Evolutionary conservation across 1,140 invertebrate species (phyloP).

Genomic region (Brevipalpus yothersi): DNA sequence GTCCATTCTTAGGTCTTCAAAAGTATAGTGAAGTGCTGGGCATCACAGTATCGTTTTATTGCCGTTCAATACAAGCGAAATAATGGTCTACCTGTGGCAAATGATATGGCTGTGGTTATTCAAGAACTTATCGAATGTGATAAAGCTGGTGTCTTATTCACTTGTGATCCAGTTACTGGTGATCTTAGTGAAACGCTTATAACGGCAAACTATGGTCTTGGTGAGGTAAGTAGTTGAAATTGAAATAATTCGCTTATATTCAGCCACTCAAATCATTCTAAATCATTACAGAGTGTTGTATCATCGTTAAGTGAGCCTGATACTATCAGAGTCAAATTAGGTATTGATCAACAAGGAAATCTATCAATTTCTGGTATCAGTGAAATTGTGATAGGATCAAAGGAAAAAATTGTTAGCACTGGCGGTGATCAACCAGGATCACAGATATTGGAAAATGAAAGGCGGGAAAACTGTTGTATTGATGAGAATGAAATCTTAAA

Average conservation of each 20-base stretch:
- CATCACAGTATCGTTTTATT: slow-evolving; percentile 42
- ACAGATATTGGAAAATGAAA: too few relatives aligned
- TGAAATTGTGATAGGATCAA: too few relatives aligned
- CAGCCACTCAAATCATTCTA: too few relatives aligned
- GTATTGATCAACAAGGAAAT: not conserved
- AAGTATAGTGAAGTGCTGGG: slow-evolving; percentile 45
- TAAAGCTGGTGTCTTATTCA: slow-evolving; percentile 51
- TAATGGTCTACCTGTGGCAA: slow-evolving; percentile 33
- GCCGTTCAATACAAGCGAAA: slow-evolving; percentile 44
- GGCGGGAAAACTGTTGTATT: too few relatives aligned
- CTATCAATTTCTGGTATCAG: too few relatives aligned
- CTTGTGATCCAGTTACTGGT: slow-evolving; percentile 39
- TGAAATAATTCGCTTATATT: too few relatives aligned
- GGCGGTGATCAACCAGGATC: too few relatives aligned
- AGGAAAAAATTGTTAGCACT: too few relatives aligned
- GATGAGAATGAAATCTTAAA: too few relatives aligned
- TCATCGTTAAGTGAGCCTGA: slow-evolving; percentile 46
- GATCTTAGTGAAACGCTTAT: slow-evolving; percentile 38
- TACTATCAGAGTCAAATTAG: slow-evolving; percentile 27
- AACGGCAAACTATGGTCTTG: slow-evolving; percentile 51
- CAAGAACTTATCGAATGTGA: slow-evolving; percentile 45
- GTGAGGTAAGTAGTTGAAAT: slow-evolving; percentile 31
- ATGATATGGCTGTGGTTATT: slow-evolving; percentile 49
- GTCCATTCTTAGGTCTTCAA: slow-evolving; percentile 22
- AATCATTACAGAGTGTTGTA: slow-evolving; percentile 30